Evolutionary conservation across 2,888 invertebrate species (phyloP).

Genomic region (Agrypnus murinus): DNA sequence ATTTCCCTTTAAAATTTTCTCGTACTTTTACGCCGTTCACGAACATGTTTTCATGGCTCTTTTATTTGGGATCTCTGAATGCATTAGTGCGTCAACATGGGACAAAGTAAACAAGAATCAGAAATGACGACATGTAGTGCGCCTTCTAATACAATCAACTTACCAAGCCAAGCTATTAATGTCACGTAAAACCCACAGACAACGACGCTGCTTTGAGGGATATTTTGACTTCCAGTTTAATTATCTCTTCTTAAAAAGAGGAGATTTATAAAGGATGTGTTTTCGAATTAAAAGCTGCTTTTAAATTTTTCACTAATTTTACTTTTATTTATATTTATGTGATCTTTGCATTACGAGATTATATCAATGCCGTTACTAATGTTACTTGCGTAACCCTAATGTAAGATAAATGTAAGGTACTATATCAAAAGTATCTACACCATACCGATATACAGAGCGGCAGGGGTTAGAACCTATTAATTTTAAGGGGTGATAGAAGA

Average conservation of each 20-base stretch:
- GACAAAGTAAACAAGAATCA: conserved; percentile 16
- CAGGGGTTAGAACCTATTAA: too few relatives aligned
- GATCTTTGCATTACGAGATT: too few relatives aligned
- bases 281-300: too few relatives aligned
- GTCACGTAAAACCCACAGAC: conserved; percentile 29
- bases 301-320: too few relatives aligned
- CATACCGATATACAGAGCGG: too few relatives aligned
- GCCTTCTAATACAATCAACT: conserved; percentile 27
- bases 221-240: conserved; percentile 10
- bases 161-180: conserved; percentile 15
- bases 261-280: too few relatives aligned
- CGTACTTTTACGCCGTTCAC: neutral
- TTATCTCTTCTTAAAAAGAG: neutral
- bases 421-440: too few relatives aligned
- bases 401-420: too few relatives aligned
- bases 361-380: too few relatives aligned
- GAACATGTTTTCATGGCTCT: neutral
- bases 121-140: conserved; percentile 12
- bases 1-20: neutral
- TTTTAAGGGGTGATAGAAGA: too few relatives aligned
- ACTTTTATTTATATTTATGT: too few relatives aligned
- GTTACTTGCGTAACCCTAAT: too few relatives aligned
- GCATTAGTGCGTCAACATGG: conserved; percentile 17
- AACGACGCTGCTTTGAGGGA: conserved; percentile 7
- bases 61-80: conserved; percentile 18